These are phyloP conservation scores for Porites australiensis DNA, from an alignment of 64 coral and sea anemone genomes.

Conservation along the genomic window DNA sequence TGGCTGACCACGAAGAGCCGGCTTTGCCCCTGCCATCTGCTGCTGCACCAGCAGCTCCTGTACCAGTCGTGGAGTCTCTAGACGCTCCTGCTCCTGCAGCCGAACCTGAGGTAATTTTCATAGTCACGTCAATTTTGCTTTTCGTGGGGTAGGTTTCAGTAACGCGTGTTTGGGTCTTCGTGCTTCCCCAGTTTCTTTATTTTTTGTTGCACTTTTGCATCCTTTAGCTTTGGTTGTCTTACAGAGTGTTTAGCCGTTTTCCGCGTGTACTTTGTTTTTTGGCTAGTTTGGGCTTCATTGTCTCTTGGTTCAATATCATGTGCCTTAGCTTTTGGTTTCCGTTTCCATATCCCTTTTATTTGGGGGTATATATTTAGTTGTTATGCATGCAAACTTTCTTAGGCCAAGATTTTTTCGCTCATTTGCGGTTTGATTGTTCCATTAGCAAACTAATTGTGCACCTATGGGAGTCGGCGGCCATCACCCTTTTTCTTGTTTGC, in stretches of 20 bases:
- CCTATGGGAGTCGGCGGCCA: not conserved
- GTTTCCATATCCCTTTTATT: not conserved
- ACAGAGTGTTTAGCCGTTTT: not conserved
- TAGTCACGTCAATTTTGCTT: not conserved
- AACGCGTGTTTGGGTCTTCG: not conserved
- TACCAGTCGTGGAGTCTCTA: too few relatives aligned
- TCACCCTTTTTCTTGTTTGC: not conserved
- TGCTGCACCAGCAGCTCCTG: not conserved
- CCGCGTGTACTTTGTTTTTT: too few relatives aligned
- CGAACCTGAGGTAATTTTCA: not conserved
- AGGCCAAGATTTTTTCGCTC: not conserved
- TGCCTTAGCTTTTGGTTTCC: slow-evolving; percentile 4
- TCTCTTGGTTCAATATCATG: too few relatives aligned
- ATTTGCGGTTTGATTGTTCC: too few relatives aligned
- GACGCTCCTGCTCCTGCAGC: not conserved
- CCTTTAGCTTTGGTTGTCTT: not conserved
- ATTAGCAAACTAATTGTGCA: too few relatives aligned
- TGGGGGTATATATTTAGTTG: not conserved
- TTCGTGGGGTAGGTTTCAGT: not conserved
- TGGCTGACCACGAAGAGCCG: not conserved
- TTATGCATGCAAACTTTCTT: too few relatives aligned
- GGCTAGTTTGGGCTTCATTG: too few relatives aligned
- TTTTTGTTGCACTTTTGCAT: not conserved
- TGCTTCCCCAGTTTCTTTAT: not conserved
- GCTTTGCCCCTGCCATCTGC: not conserved